A percentile compares a stretch with the other conserved stretches of the same genome.
Conservation (phyloP, 2,888 invertebrate genomes). For the Tolmerus cingulatus region DNA sequence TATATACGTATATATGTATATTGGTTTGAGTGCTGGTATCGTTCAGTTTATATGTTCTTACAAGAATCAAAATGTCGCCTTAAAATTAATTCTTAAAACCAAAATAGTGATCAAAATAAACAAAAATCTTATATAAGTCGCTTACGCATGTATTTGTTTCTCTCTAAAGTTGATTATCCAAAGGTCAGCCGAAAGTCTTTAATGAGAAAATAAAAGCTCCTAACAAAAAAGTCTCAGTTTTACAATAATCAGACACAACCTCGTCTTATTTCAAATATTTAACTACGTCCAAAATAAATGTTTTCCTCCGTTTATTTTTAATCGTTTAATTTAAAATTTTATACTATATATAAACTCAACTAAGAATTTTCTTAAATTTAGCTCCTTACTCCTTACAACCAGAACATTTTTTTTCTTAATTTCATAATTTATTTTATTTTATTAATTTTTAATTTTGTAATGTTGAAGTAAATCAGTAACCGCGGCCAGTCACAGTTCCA, state of each 20-base stretch:
- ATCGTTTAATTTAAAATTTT: constrained; percentile 45
- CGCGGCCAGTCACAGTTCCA: constrained; percentile 5
- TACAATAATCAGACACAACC: constrained; percentile 47
- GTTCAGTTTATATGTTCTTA: not conserved
- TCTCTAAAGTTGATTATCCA: constrained; percentile 47
- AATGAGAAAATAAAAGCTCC: constrained; percentile 50
- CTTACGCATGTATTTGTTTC: not conserved
- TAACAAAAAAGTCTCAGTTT: constrained; percentile 7
- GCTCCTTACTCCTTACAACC: constrained; percentile 41
- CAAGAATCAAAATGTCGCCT: constrained; percentile 29
- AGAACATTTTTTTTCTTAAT: constrained; percentile 35
- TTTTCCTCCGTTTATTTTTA: constrained; percentile 29
- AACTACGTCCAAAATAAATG: constrained; percentile 33
- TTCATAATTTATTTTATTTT: not conserved
- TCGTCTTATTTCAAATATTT: constrained; percentile 40
- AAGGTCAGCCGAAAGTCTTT: constrained; percentile 57
- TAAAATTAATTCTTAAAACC: constrained; percentile 18
- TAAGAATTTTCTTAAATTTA: constrained; percentile 37
- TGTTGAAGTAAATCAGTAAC: constrained; percentile 21
- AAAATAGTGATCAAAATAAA: constrained; percentile 3
- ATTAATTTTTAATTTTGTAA: not conserved
- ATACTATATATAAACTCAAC: constrained; percentile 38
- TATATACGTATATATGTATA: not conserved
- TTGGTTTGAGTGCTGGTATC: not conserved
- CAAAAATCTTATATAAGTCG: constrained; percentile 1